Conservation (phyloP, 2,888 invertebrate species). For the Phengaris arion region DNA sequence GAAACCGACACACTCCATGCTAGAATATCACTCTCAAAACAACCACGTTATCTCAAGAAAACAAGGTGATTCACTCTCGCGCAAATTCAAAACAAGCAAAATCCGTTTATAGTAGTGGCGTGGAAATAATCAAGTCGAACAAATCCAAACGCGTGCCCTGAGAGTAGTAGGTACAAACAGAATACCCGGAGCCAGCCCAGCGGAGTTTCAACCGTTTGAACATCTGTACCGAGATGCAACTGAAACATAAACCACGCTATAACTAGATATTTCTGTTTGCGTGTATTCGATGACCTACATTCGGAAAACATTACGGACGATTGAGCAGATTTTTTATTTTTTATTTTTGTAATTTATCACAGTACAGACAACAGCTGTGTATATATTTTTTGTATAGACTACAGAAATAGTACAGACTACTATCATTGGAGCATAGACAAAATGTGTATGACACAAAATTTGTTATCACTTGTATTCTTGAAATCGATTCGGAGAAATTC, state of each 20-base stretch:
- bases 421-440: too few relatives aligned
- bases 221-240: constrained; percentile 44
- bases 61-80: neutral
- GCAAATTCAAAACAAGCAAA: neutral
- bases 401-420: too few relatives aligned
- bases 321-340: too few relatives aligned
- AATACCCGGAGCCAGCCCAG: constrained; percentile 44
- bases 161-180: constrained; percentile 9
- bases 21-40: neutral
- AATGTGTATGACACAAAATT: too few relatives aligned
- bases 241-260: constrained; percentile 37
- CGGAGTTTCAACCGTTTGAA: constrained; percentile 45
- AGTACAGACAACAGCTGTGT: too few relatives aligned
- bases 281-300: too few relatives aligned
- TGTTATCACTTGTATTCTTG: too few relatives aligned
- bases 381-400: too few relatives aligned
- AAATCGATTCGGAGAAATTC: too few relatives aligned
- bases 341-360: too few relatives aligned
- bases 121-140: neutral
- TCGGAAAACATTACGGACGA: too few relatives aligned
- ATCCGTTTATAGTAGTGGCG: neutral
- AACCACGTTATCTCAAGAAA: neutral
- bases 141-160: constrained; percentile 24
- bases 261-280: neutral
- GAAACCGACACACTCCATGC: neutral